A percentile compares a stretch with the other conserved stretches of the same genome.
Evolutionary conservation across 37 sponge, comb jelly and placozoan genomes (phyloP).

Genomic region (Corticium candelabrum): DNA sequence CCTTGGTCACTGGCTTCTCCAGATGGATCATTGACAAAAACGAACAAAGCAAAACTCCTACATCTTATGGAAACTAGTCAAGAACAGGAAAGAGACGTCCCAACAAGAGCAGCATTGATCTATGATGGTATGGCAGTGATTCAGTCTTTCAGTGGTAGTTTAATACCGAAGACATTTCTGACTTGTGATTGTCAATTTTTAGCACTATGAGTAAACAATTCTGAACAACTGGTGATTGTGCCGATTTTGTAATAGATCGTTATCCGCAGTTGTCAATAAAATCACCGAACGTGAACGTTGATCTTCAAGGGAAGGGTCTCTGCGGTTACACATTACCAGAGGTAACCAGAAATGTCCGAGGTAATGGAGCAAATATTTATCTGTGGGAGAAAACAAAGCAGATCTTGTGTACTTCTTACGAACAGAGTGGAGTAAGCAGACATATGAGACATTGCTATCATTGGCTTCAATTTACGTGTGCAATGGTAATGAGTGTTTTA

Average conservation of each 20-base stretch:
- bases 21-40: no score
- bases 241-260: neutral
- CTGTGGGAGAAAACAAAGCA: neutral
- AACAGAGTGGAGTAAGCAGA: neutral
- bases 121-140: neutral
- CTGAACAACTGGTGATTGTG: neutral
- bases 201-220: neutral
- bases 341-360: neutral
- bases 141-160: no score
- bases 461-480: neutral
- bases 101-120: neutral
- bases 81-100: no score
- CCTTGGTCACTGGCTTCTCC: no score
- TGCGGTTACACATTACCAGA: neutral
- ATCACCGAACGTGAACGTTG: neutral
- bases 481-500: neutral
- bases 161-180: no score
- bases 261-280: neutral
- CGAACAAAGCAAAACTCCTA: no score
- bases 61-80: no score
- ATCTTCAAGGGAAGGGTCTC: neutral
- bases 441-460: neutral
- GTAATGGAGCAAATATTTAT: neutral
- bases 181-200: neutral
- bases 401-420: neutral